These are phyloP conservation scores for Lagothrix lagotricha DNA, from an alignment of 2,797 vertebrate species.

Conservation along the genomic window DNA sequence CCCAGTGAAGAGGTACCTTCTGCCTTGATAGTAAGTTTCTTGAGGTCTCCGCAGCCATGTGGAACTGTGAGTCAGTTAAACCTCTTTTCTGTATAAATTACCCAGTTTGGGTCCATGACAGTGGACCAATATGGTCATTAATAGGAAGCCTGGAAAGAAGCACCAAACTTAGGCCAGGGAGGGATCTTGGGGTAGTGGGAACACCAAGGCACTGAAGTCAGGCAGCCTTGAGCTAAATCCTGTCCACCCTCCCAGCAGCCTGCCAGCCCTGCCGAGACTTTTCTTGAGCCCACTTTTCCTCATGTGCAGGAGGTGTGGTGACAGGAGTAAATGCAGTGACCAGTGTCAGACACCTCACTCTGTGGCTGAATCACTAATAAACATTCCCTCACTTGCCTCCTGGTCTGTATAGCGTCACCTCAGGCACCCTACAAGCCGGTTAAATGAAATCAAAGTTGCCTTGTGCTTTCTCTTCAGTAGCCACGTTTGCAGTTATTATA, in stretches of 20 bases:
- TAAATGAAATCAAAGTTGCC: not conserved
- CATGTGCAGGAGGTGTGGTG: not conserved
- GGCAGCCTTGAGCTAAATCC: not conserved
- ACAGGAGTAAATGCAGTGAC: not conserved
- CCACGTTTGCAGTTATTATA: no score
- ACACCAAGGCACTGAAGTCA: no score
- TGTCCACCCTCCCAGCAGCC: not conserved
- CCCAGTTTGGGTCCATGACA: not conserved
- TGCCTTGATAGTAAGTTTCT: not conserved
- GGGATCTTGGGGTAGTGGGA: not conserved
- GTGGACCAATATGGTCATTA: not conserved
- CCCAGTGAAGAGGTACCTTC: not conserved
- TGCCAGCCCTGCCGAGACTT: not conserved
- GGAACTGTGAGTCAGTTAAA: not conserved
- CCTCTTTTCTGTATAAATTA: not conserved
- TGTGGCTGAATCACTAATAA: accelerated
- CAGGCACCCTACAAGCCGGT: accelerated
- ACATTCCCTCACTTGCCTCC: not conserved
- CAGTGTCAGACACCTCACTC: accelerated
- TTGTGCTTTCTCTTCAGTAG: not conserved
- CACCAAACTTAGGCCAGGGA: not conserved
- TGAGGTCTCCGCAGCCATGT: not conserved
- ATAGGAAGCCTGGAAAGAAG: not conserved
- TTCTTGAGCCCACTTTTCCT: not conserved
- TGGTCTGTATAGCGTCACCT: not conserved